Percentiles rank a stretch among this genome's conserved stretches.
phyloP scores from a whole-genome alignment of 1,140 invertebrate species.

The Hetaerina americana region DNA sequence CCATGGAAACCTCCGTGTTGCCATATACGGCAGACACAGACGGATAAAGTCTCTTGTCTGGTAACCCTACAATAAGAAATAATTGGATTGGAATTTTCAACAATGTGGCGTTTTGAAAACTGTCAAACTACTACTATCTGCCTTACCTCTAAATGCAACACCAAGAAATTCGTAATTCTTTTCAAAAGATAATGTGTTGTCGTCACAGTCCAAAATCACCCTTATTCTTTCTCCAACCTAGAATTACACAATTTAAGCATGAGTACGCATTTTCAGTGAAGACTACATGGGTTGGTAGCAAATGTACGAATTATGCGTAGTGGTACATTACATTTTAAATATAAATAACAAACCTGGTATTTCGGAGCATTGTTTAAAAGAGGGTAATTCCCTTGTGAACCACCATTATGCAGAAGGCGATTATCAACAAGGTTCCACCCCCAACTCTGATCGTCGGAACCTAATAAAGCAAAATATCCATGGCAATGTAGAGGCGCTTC shows the following conservation, averaged over 20 bases:
- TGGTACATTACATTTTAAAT: conserved; percentile 17
- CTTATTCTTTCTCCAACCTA: conserved; percentile 92
- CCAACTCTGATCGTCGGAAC: conserved; percentile 94
- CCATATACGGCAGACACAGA: conserved; percentile 96
- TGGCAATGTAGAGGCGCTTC: conserved; percentile 80
- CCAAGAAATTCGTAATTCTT: conserved; percentile 98
- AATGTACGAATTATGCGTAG: no score
- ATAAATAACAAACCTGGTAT: conserved; percentile 65
- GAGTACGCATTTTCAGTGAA: no score
- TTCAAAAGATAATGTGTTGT: conserved; percentile 94
- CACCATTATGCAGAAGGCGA: conserved; percentile 91
- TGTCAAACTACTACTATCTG: conserved; percentile 8
- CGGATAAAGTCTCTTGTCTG: conserved; percentile 86
- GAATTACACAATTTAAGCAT: conserved; percentile 13
- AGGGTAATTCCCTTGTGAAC: conserved; percentile 90
- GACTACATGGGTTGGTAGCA: no score
- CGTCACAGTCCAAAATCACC: conserved; percentile 95
- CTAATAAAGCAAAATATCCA: conserved; percentile 88
- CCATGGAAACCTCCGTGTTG: conserved; percentile 99
- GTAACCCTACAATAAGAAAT: conserved; percentile 52
- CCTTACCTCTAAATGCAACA: conserved; percentile 84
- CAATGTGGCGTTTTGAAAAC: neutral
- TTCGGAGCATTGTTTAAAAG: conserved; percentile 92
- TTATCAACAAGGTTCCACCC: conserved; percentile 99
- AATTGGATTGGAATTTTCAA: no score